Evolutionary conservation across 2,888 invertebrate species (phyloP).

Genomic region (Cheilosia pagana): DNA sequence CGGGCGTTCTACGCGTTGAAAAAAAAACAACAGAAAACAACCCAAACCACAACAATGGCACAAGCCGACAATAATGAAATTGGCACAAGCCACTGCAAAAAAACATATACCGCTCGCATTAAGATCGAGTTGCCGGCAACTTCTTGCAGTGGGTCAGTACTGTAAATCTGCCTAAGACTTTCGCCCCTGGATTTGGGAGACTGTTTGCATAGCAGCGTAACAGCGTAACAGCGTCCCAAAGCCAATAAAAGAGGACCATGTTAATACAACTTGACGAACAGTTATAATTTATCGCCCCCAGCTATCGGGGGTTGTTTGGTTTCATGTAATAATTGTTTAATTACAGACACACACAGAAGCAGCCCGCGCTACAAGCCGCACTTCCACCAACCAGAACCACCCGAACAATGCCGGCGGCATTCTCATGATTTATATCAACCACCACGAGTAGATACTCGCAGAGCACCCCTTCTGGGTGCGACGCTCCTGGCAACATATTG

Average conservation of each 20-base stretch:
- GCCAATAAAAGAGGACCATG: conserved; percentile 60
- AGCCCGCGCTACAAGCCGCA: conserved; percentile 44
- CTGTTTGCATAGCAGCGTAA: conserved; percentile 65
- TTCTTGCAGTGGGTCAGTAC: conserved; percentile 69
- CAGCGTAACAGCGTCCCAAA: conserved; percentile 67
- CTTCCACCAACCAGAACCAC: conserved; percentile 28
- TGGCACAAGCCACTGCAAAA: conserved; percentile 43
- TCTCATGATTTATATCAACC: conserved; percentile 72
- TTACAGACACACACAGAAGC: conserved; percentile 61
- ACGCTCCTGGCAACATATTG: conserved; percentile 82
- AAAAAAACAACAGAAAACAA: conserved; percentile 44
- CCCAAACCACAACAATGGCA: conserved; percentile 57
- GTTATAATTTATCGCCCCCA: conserved; percentile 68
- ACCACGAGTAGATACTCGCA: conserved; percentile 7
- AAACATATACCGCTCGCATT: conserved; percentile 29
- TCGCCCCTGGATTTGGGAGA: conserved; percentile 42
- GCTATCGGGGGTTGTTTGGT: conserved; percentile 72
- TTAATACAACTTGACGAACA: conserved; percentile 60
- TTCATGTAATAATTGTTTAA: conserved; percentile 75
- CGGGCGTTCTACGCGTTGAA: conserved; percentile 60
- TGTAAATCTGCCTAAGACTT: conserved; percentile 55
- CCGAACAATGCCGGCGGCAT: conserved; percentile 67
- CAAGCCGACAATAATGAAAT: conserved; percentile 46
- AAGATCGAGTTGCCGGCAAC: conserved; percentile 31
- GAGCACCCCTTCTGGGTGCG: conserved; percentile 23